Evolutionary conservation across 2,888 invertebrate species (phyloP).

Genomic region (Danaus chrysippus): DNA sequence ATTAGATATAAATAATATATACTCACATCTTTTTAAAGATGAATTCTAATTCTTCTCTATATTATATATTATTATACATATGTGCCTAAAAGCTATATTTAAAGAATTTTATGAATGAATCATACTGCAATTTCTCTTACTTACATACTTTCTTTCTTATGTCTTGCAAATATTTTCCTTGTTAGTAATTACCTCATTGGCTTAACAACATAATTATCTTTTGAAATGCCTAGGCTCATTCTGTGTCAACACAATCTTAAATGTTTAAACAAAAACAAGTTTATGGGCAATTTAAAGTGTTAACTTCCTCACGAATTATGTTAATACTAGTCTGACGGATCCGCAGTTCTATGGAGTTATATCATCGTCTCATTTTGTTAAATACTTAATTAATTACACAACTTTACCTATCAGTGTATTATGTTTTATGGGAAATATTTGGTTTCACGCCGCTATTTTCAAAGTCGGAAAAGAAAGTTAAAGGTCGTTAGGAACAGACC

Average conservation of each 20-base stretch:
- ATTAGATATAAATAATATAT: no score
- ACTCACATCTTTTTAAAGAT: no score
- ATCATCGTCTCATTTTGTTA: no score
- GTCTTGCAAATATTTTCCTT: neutral
- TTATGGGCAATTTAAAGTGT: neutral
- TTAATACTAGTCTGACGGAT: neutral
- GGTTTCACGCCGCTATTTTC: conserved; percentile 30
- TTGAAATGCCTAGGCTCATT: neutral
- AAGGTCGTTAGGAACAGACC: conserved; percentile 40
- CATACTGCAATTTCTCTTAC: neutral
- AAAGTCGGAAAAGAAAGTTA: conserved; percentile 73
- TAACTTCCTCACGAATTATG: conserved; percentile 2
- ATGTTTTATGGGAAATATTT: conserved; percentile 28
- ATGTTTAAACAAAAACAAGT: conserved; percentile 1
- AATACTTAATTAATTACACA: neutral
- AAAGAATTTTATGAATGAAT: neutral
- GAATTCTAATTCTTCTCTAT: no score
- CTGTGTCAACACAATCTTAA: neutral
- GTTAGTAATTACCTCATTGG: neutral
- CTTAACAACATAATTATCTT: neutral
- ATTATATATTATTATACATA: no score
- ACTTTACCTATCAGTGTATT: neutral
- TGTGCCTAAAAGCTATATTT: neutral
- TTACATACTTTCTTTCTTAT: neutral
- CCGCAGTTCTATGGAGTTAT: no score